Conservation (phyloP, 2,888 invertebrate species). For the Odontothrips loti region DNA sequence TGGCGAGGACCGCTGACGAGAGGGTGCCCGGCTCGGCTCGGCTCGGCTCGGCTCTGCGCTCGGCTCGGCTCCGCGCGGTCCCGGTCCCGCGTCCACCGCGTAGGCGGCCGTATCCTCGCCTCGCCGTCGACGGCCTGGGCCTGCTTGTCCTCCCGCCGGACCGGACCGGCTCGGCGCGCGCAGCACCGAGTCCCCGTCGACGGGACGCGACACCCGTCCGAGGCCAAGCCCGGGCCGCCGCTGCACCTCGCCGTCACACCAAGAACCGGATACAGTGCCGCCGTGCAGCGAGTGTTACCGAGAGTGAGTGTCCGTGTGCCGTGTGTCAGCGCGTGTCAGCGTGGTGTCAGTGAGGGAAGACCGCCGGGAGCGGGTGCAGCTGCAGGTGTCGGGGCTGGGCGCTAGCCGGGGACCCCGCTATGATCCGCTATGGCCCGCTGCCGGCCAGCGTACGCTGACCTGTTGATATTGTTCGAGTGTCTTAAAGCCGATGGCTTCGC, state of each 20-base stretch:
- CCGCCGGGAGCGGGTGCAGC: not conserved
- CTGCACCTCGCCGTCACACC: too few relatives aligned
- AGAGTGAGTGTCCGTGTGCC: not conserved
- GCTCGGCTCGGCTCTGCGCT: constrained; percentile 38
- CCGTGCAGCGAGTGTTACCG: too few relatives aligned
- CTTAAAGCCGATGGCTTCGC: constrained; percentile 9
- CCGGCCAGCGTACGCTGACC: not conserved
- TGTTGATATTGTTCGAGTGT: constrained; percentile 14
- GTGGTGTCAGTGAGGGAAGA: not conserved
- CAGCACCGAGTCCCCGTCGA: not conserved
- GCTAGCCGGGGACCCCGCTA: not conserved
- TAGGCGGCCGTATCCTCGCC: constrained; percentile 9
- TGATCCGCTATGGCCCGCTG: not conserved
- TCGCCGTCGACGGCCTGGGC: not conserved
- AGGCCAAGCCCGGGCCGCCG: too few relatives aligned
- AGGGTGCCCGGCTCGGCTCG: constrained; percentile 44
- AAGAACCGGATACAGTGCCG: too few relatives aligned
- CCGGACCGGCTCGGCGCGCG: not conserved
- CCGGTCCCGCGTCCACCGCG: constrained; percentile 38
- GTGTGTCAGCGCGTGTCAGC: not conserved
- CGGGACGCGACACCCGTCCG: not conserved
- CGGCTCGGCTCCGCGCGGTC: constrained; percentile 40
- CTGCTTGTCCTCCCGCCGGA: not conserved
- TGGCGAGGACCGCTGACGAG: constrained; percentile 40
- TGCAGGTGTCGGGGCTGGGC: not conserved